Base-by-base conservation (phyloP, 2,888 invertebrate genomes). In the Pteria penguin region DNA sequence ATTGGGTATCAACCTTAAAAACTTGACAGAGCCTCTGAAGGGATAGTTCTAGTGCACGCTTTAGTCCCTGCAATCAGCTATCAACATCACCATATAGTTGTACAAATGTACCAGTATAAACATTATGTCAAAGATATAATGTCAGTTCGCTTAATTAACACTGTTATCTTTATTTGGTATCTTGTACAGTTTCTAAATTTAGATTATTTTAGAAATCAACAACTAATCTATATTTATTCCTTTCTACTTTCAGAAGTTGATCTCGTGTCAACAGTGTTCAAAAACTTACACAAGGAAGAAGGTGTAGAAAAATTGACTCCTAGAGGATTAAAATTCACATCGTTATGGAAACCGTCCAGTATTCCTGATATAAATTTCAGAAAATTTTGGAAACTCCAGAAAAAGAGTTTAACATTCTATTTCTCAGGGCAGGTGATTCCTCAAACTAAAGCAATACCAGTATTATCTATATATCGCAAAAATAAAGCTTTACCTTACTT, bases 401-500 rank as follows among this genome's bases (percentile, higher is more conserved):
- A 79, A 61, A 79, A 84, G 55, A 82, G 82, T 52, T 80, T 89
- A 33, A 82, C 83, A 45, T 71, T 87, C 33, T 72, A 66, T 36
- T 68, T 82, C 31, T 77, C 80, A 22, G 79, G 83, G n/a, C 74
- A 82, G 45, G 66, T 81, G 5, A 57, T 60, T 63, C 27, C 55
- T 57, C 14, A 71, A 31, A 22, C 63, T 26, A 58, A 68, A 26
- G 65, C 55, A 24, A 78, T 81, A n/a, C 76, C 86, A 45, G 73
- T 89, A 58, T 76, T 89, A 68, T 82, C 84, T 45, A 76, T 89
- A 22, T 83, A 82, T 72, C 72, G 81, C 65, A 72, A 76, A 29
- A 60, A 81, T 4, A 85, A 83, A 62, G 72, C 74, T n/a, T 76
- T 88, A 61, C 89, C 89, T 5, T 77, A 83, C 61, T 75, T 86